These are phyloP conservation scores for Lithobates sylvaticus DNA, from an alignment of 2,797 vertebrate species.

Conservation along the genomic window DNA sequence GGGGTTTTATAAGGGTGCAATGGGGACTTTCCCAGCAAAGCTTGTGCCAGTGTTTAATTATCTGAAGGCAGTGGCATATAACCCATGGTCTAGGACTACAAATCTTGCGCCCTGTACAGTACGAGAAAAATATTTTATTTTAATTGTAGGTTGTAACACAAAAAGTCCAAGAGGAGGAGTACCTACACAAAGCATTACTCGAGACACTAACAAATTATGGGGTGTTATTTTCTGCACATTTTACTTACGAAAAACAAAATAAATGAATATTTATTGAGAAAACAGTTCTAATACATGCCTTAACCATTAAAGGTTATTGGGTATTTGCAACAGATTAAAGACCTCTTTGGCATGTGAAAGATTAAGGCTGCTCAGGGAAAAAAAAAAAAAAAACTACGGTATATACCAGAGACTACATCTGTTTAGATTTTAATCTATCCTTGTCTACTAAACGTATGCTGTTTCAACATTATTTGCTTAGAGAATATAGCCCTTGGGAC, in stretches of 20 bases:
- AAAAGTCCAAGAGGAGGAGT: too few relatives aligned
- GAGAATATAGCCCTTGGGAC: constrained; percentile 32
- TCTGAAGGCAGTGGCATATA: too few relatives aligned
- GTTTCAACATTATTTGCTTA: constrained; percentile 42
- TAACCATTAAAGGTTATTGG: constrained; percentile 22
- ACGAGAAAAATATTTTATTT: too few relatives aligned
- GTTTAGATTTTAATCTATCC: constrained; percentile 49
- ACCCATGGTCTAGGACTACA: too few relatives aligned
- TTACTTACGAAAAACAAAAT: neutral
- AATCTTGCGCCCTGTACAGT: too few relatives aligned
- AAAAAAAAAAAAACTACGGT: constrained; percentile 15
- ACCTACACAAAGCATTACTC: too few relatives aligned
- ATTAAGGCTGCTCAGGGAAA: constrained; percentile 39
- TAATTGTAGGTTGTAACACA: too few relatives aligned
- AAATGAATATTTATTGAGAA: neutral
- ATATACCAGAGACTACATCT: constrained; percentile 30
- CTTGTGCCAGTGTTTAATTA: too few relatives aligned
- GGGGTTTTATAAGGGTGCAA: too few relatives aligned
- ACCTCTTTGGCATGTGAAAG: constrained; percentile 18
- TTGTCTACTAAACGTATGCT: constrained; percentile 45
- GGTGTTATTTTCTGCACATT: neutral
- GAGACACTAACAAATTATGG: too few relatives aligned
- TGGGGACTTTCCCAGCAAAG: too few relatives aligned
- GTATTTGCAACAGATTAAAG: constrained; percentile 28
- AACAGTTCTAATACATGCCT: neutral